Conservation (phyloP, 2,888 invertebrate genomes). For the Aproaerema taeniolella region DNA sequence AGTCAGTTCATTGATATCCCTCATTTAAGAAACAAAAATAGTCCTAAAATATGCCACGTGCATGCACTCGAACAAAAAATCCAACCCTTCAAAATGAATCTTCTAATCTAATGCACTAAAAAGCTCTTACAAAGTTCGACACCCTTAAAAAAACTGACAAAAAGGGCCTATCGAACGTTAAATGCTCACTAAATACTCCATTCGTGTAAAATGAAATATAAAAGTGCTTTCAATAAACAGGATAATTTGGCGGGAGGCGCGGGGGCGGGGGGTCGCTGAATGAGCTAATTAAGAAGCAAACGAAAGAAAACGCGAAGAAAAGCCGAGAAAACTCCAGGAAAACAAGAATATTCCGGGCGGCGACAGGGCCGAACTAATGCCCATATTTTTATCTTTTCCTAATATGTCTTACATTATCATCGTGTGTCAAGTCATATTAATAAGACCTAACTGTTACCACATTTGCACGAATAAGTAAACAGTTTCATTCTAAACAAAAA, state of each 20-base stretch:
- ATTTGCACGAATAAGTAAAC: too few species aligned
- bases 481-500: too few species aligned
- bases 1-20: too few species aligned
- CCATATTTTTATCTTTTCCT: too few species aligned
- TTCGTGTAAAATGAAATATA: constrained; percentile 63
- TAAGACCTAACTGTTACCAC: too few species aligned
- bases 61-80: too few species aligned
- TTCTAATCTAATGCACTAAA: too few species aligned
- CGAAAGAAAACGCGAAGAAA: constrained; percentile 75
- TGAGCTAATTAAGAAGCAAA: constrained; percentile 74
- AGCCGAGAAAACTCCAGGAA: constrained; percentile 71
- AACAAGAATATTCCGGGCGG: constrained; percentile 69
- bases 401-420: too few species aligned
- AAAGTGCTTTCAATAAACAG: constrained; percentile 73
- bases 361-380: constrained; percentile 39
- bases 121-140: constrained; percentile 9
- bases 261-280: constrained; percentile 56
- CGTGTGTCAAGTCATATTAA: too few species aligned
- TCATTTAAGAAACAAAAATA: too few species aligned
- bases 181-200: constrained; percentile 56
- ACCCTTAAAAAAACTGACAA: constrained; percentile 10
- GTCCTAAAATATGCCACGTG: too few species aligned
- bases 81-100: too few species aligned
- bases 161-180: constrained; percentile 28
- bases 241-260: constrained; percentile 52